These are phyloP conservation scores for Miichthys miiuy DNA, from an alignment of 2,797 vertebrate species.

Conservation along the genomic window DNA sequence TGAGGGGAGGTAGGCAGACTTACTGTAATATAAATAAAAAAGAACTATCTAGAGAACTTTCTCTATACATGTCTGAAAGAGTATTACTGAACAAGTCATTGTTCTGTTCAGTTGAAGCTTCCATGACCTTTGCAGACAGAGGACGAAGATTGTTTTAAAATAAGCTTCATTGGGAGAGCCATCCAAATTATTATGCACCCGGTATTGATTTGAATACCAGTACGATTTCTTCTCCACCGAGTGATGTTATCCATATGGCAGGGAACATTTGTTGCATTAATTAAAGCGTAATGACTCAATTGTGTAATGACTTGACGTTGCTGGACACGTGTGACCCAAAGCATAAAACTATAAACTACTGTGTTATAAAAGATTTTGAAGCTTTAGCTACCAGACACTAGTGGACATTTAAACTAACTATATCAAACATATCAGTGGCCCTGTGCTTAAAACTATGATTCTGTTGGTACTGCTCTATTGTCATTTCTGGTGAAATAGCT, in stretches of 20 bases:
- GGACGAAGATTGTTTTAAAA: conserved; percentile 13
- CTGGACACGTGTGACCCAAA: conserved; percentile 29
- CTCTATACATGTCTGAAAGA: not conserved
- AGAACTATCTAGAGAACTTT: not conserved
- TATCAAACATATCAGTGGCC: not conserved
- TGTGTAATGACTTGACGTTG: conserved; percentile 7
- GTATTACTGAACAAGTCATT: not conserved
- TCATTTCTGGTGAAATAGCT: too few relatives aligned
- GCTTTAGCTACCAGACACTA: not conserved
- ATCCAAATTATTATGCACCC: conserved; percentile 33
- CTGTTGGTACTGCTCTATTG: too few relatives aligned
- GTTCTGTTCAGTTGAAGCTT: conserved; percentile 31
- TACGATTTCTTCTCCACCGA: conserved; percentile 11
- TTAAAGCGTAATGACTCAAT: conserved; percentile 36
- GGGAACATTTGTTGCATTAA: conserved; percentile 55
- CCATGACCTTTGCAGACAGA: conserved; percentile 14
- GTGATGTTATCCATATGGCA: conserved; percentile 44
- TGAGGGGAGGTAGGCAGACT: not conserved
- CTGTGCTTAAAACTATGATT: too few relatives aligned
- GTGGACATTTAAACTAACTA: not conserved
- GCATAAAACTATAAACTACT: conserved; percentile 5
- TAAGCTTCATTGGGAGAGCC: conserved; percentile 1
- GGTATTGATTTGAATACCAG: conserved; percentile 39
- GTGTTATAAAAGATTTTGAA: not conserved
- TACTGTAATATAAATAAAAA: conserved; percentile 1